Conservation (phyloP, 2,888 invertebrate genomes). For the Dryococelus australis region DNA sequence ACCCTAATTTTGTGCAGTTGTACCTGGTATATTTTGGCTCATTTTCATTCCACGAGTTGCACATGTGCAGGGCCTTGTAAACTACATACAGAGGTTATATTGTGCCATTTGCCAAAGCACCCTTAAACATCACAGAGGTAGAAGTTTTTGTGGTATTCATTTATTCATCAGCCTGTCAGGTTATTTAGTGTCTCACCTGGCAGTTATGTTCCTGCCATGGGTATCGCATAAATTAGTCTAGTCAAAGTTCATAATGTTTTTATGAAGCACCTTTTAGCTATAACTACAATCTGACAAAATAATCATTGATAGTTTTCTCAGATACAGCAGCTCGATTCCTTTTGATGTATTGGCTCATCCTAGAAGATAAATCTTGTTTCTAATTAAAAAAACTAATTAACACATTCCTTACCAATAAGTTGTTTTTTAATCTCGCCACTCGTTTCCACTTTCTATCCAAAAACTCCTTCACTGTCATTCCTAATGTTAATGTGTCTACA, state of each 20-base stretch:
- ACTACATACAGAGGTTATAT: constrained; percentile 25
- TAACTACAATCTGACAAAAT: no score
- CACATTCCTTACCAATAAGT: constrained; percentile 28
- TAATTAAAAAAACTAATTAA: constrained; percentile 16
- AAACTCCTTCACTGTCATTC: constrained; percentile 22
- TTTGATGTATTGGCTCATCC: constrained; percentile 30
- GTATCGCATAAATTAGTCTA: constrained; percentile 27
- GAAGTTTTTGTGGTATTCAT: constrained; percentile 28
- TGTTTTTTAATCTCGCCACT: constrained; percentile 17
- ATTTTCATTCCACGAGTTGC: constrained; percentile 25
- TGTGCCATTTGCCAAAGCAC: background rate
- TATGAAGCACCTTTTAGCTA: no score
- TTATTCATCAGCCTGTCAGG: constrained; percentile 29
- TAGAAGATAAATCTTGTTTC: background rate
- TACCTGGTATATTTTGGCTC: constrained; percentile 11
- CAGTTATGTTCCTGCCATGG: constrained; percentile 27
- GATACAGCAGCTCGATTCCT: constrained; percentile 24
- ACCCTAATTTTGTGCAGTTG: constrained; percentile 5
- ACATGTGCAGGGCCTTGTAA: constrained; percentile 20
- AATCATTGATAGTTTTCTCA: constrained; percentile 5
- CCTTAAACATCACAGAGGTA: constrained; percentile 25
- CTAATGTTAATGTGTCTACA: constrained; percentile 23
- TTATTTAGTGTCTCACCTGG: constrained; percentile 21
- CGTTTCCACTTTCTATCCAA: constrained; percentile 12
- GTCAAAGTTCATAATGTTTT: constrained; percentile 32